A percentile compares a stretch with the other conserved stretches of the same genome.
Conservation (phyloP, 2,888 invertebrate species). For the Cyaniris semiargus region DNA sequence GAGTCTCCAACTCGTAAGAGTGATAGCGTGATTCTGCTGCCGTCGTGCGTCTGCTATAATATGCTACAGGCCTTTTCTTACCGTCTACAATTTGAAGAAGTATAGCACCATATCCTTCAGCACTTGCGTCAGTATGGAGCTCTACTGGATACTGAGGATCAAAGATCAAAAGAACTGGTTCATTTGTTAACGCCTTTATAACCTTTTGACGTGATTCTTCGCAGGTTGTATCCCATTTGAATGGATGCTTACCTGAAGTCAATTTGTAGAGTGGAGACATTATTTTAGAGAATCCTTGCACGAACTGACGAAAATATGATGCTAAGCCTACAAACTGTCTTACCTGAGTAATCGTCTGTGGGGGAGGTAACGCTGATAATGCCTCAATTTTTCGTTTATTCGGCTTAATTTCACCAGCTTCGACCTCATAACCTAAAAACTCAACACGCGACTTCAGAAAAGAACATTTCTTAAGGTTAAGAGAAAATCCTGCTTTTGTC, state of each 20-base stretch:
- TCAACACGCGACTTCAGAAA: conserved; percentile 39
- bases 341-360: not conserved
- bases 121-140: conserved; percentile 35
- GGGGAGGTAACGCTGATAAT: not conserved
- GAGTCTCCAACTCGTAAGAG: conserved; percentile 42
- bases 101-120: conserved; percentile 41
- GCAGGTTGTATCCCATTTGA: conserved; percentile 16
- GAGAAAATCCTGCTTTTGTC: conserved; percentile 37
- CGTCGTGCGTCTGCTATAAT: conserved; percentile 37
- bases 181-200: conserved; percentile 33
- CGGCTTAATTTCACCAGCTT: conserved; percentile 40
- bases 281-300: not conserved
- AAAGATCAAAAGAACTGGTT: conserved; percentile 41
- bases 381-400: conserved; percentile 43
- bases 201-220: conserved; percentile 37
- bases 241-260: conserved; percentile 29
- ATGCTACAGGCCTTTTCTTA: conserved; percentile 35
- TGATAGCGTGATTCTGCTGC: conserved; percentile 39
- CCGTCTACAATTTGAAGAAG: conserved; percentile 29
- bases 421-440: conserved; percentile 41
- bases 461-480: conserved; percentile 39
- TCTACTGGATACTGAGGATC: not conserved
- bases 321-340: conserved; percentile 38
- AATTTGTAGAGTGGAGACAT: conserved; percentile 32
- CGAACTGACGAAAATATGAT: conserved; percentile 32